Base-by-base conservation (phyloP, 2,888 invertebrate genomes). In the Lithophane ornitopus region DNA sequence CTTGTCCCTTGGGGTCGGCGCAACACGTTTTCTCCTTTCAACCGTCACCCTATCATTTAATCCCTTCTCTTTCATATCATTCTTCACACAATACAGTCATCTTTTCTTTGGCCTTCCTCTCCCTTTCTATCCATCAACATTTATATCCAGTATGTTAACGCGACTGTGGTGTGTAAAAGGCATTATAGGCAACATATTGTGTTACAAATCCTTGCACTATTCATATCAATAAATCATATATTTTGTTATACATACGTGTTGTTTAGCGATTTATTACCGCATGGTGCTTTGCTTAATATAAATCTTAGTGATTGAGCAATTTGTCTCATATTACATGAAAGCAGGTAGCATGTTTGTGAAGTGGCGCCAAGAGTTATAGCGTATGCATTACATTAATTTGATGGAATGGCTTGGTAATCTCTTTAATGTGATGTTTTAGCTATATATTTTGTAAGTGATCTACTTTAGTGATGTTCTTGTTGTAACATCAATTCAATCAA, bases 291-390 rank as follows among this genome's bases (percentile, higher is more conserved):
- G 39, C 28, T 28, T 3, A 65, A 59, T 66, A 68, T 82, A 73
- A 85, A 81, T 82, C 78, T 75, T 39, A 59, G 11, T 39, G 65
- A 78, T 82, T 74, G 69, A 78, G 83, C 62, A 82, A 84, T 84
- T 82, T 73, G 78, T 74, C 82, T 78, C 67, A 65, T 56, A 69
- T 61, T 28, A 63, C 54, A 66, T 61, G 78, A 66, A 72, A 76
- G 54, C 84, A 61, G 61, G 79, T 76, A 62, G 73, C 54, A 67
- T 22, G 19, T 61, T 44, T 26, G 26, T 26, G 39, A 78, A 74
- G 82, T 74, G 77, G 68, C 65, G 74, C 82, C 19, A 56, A 72
- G 74, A 82, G 11, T 77, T 77, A 63, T 76, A 61, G 28, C 74
- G 3, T 65, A 69, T 59, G 11, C 2, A 76, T 70, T 73, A 73